These are phyloP conservation scores for Eubasilissa splendida DNA, from an alignment of 2,888 invertebrate species.

Conservation along the genomic window DNA sequence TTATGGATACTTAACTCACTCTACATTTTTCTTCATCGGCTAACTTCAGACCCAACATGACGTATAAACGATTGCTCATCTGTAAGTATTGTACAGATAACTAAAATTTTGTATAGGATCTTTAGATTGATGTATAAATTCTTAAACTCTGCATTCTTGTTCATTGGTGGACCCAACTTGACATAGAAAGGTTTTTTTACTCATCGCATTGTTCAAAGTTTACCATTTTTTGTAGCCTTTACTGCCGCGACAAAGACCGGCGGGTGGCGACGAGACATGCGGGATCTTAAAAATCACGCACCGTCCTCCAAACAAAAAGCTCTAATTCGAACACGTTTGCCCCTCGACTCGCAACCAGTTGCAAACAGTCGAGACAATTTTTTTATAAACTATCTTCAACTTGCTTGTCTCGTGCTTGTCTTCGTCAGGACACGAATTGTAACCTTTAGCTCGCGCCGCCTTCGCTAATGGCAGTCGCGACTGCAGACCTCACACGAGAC, in stretches of 20 bases:
- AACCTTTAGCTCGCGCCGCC: conserved; percentile 14
- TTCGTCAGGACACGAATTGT: background rate
- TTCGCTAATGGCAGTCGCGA: conserved; percentile 11
- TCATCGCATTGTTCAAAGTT: conserved; percentile 29
- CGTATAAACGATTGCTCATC: conserved; percentile 15
- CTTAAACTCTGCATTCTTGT: too few relatives aligned
- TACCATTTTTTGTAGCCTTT: conserved; percentile 14
- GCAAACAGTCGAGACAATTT: too few relatives aligned
- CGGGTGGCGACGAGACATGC: conserved; percentile 26
- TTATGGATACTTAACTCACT: too few relatives aligned
- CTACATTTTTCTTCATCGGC: background rate
- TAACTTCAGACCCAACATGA: background rate
- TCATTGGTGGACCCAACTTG: background rate
- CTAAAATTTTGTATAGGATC: too few relatives aligned
- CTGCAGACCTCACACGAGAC: conserved; percentile 25
- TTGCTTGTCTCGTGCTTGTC: background rate
- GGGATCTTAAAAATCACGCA: conserved; percentile 9
- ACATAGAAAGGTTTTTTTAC: conserved; percentile 32
- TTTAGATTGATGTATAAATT: too few relatives aligned
- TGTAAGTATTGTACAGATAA: too few relatives aligned
- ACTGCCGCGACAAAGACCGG: conserved; percentile 29
- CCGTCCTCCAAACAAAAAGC: conserved; percentile 2
- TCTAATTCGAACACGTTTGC: background rate
- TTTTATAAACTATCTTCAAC: too few relatives aligned
- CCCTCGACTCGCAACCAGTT: background rate